Percentiles rank a stretch among this genome's conserved stretches.
Conservation (phyloP, 2,113 vertebrate species). For the Acrocephalus arundinaceus region DNA sequence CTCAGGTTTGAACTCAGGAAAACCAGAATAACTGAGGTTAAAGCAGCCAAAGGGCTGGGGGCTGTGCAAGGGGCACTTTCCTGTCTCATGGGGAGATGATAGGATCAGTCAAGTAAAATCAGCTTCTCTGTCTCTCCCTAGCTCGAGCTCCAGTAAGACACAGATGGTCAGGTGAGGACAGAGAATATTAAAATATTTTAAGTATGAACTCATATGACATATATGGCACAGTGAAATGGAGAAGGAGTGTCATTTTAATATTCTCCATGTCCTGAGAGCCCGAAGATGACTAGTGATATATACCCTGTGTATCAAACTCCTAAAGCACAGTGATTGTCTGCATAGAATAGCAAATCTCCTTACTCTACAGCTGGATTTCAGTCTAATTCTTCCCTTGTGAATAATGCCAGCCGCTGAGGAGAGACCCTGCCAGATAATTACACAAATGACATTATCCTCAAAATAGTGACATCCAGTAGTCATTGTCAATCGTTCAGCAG, state of each 20-base stretch:
- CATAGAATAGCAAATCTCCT: constrained; percentile 2
- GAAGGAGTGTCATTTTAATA: neutral
- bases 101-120: neutral
- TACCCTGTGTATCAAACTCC: neutral
- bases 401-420: neutral
- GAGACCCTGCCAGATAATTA: constrained; percentile 18
- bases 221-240: neutral
- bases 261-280: neutral
- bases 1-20: neutral
- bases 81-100: neutral
- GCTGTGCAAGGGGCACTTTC: neutral
- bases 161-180: constrained; percentile 32
- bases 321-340: neutral
- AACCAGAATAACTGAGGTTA: neutral
- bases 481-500: constrained; percentile 38
- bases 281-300: neutral
- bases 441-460: neutral
- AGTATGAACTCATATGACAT: neutral
- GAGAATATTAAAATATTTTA: neutral
- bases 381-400: constrained; percentile 20
- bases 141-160: neutral
- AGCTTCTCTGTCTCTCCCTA: neutral
- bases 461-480: constrained; percentile 44
- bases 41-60: neutral
- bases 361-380: constrained; percentile 3